Evolutionary conservation across 2,113 vertebrate genomes (phyloP).

Genomic region (Plestiodon gilberti): DNA sequence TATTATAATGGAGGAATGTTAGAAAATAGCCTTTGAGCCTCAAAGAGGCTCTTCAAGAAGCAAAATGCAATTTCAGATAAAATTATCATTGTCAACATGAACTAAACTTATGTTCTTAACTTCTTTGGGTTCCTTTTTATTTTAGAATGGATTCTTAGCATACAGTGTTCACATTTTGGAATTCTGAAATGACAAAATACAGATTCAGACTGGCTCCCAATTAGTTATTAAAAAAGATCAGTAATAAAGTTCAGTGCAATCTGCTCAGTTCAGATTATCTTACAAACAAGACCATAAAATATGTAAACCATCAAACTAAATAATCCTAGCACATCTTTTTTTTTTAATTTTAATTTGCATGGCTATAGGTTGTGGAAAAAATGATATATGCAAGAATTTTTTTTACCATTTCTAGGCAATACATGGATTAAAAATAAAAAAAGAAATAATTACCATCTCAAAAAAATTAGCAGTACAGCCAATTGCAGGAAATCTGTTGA

Average conservation of each 20-base stretch:
- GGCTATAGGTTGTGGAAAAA: no score
- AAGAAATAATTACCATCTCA: no score
- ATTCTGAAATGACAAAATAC: background rate
- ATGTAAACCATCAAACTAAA: no score
- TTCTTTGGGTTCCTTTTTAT: background rate
- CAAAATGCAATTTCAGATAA: background rate
- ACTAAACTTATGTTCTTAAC: background rate
- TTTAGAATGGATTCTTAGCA: background rate
- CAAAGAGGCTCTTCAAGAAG: background rate
- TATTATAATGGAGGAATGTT: background rate
- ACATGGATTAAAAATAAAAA: no score
- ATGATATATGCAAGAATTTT: no score
- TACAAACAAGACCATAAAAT: background rate
- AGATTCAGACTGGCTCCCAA: background rate
- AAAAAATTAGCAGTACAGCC: no score
- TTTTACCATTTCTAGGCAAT: no score
- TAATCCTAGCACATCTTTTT: no score
- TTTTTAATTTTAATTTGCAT: background rate
- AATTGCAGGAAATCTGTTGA: no score
- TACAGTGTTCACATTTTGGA: background rate
- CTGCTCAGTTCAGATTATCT: background rate
- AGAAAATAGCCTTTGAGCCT: background rate
- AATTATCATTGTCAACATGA: background rate
- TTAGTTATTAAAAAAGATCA: background rate
- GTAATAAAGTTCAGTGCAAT: background rate